Percentiles rank a stretch among this genome's conserved stretches.
Evolutionary conservation across 1,140 invertebrate genomes (phyloP).

Genomic region (Teleogryllus occipitalis): DNA sequence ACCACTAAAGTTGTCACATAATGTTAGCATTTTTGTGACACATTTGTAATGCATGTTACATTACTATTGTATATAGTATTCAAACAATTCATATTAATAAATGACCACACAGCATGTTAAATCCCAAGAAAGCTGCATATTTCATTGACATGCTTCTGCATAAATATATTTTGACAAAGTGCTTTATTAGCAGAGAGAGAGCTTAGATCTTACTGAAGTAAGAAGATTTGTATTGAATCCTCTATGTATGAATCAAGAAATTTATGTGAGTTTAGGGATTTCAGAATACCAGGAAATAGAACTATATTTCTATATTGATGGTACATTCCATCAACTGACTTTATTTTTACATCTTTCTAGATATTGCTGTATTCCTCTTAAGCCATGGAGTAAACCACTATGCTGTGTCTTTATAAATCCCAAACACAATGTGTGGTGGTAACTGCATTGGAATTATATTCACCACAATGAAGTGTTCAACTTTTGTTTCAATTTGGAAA

Average conservation of each 20-base stretch:
- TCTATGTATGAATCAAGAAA: not conserved
- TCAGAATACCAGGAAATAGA: not conserved
- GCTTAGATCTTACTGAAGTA: not conserved
- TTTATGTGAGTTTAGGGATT: not conserved
- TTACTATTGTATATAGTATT: not conserved
- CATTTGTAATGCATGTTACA: not conserved
- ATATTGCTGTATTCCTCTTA: not conserved
- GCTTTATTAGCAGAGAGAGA: not conserved
- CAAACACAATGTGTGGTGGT: not conserved
- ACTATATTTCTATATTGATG: not conserved
- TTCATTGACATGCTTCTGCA: not conserved
- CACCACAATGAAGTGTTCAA: not conserved
- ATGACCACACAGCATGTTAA: not conserved
- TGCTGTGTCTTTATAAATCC: no score
- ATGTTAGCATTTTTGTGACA: not conserved
- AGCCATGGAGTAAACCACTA: not conserved
- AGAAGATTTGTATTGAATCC: not conserved
- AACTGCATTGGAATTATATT: not conserved
- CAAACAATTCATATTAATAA: not conserved
- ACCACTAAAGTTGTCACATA: not conserved
- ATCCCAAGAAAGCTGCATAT: not conserved
- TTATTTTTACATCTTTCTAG: conserved; percentile 6
- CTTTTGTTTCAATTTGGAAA: not conserved
- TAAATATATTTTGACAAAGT: not conserved
- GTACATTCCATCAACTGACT: not conserved